Evolutionary conservation across 2,888 invertebrate species (phyloP), one percentile per base, ranked within the genome.

Genomic region (Gastrophysa polygoni): DNA sequence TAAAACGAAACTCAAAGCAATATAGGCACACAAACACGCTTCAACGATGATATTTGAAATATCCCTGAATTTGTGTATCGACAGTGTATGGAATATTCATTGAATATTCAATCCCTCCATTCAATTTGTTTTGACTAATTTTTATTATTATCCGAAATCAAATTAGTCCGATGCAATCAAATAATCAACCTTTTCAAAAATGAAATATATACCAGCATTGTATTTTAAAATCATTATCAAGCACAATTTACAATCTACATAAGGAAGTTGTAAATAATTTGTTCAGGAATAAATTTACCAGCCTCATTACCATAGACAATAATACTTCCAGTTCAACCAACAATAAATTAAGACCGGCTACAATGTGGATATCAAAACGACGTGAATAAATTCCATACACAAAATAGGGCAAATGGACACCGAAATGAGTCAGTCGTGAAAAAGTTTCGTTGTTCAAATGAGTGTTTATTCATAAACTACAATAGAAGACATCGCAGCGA

Each of bases 221-320:
- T 38, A 14, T 38, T 43, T 54, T 18, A 54, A 20, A 54, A 54
- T 43, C n/a, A 43, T 54, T 43, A 54, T 54, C 54, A 24, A 38
- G 24, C 16, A 24, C 28, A 54, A 38, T 43, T 54, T 43, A 54
- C 24, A 43, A 54, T 54, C 38, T 17, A 50, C 52, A 63, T 28
- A 28, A 63, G 63, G 63, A 63, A 63, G 63, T 59, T 63, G 63
- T 63, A 63, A 63, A 63, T 61, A 61, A 57, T 54, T 55, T 50
- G 56, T 59, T 28, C 34, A 44, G 34, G 51, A 47, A 56, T 63
- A 57, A 63, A 63, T 59, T 56, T 32, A 47, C 56, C 63, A 57
- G 57, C 46, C 56, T 51, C 48, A 63, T 63, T 59, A 63, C 56
- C 59, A 47, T 52, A 46, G 34, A 59, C 59, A 63, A 57, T 59